These are phyloP conservation scores for Drosophila navojoa DNA, from an alignment of 1,140 invertebrate genomes.

Conservation along the genomic window DNA sequence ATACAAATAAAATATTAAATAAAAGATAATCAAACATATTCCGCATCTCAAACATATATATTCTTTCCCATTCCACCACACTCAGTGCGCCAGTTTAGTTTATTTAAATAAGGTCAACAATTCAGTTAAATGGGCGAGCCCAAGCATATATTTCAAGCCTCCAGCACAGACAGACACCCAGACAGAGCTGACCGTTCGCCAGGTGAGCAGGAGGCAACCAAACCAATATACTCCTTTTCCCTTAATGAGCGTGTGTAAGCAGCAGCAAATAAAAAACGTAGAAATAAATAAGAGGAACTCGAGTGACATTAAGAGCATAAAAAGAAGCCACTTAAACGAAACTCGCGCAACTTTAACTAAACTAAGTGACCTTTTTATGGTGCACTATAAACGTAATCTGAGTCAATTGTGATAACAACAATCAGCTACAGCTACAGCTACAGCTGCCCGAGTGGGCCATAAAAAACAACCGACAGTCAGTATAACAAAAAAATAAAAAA, in stretches of 20 bases:
- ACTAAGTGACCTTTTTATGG: constrained; percentile 71
- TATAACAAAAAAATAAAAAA: constrained; percentile 30
- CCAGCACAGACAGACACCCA: too few species aligned
- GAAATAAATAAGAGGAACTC: not conserved
- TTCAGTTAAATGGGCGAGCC: too few species aligned
- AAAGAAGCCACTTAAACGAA: constrained; percentile 47
- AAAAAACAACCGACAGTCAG: constrained; percentile 54
- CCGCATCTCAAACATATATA: too few species aligned
- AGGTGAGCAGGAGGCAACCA: too few species aligned
- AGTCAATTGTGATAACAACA: constrained; percentile 74
- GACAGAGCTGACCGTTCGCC: too few species aligned
- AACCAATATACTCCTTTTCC: too few species aligned
- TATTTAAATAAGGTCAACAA: too few species aligned
- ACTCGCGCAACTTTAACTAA: constrained; percentile 60
- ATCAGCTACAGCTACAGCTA: constrained; percentile 58
- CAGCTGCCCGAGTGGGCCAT: constrained; percentile 60
- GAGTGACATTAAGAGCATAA: constrained; percentile 13
- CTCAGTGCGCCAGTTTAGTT: too few species aligned
- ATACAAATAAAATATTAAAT: too few species aligned
- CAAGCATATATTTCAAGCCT: too few species aligned
- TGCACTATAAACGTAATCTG: constrained; percentile 68
- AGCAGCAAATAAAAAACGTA: constrained; percentile 20
- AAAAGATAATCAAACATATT: too few species aligned
- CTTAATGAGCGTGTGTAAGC: not conserved
- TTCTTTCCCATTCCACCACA: too few species aligned